phyloP scores from a whole-genome alignment of 2,797 vertebrate genomes.

The Prionace glauca region DNA sequence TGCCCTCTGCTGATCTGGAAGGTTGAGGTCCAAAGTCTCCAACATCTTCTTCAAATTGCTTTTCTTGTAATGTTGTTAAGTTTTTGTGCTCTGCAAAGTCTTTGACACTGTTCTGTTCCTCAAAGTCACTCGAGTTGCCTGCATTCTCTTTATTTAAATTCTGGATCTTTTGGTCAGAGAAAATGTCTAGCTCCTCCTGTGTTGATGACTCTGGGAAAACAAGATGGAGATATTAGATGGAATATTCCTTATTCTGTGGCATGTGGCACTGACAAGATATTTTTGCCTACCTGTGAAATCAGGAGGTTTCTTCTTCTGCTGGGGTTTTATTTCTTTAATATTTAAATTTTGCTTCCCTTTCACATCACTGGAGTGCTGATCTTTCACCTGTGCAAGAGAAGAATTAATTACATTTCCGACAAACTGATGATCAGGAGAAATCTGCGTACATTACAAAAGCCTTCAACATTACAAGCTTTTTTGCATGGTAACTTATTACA shows the following conservation, averaged over 20 bases:
- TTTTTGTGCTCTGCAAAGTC: conserved; percentile 29
- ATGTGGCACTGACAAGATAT: not conserved
- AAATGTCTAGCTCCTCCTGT: conserved; percentile 59
- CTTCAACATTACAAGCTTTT: not conserved
- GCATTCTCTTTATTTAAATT: conserved; percentile 75
- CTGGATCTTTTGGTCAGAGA: conserved; percentile 61
- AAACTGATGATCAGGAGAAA: not conserved
- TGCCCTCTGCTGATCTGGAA: not conserved
- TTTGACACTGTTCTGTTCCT: conserved; percentile 39
- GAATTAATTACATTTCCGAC: not conserved
- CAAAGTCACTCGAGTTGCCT: conserved; percentile 42
- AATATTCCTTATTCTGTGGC: not conserved
- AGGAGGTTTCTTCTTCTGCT: conserved; percentile 65
- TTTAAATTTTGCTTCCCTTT: conserved; percentile 61
- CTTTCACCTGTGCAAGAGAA: conserved; percentile 55
- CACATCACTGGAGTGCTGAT: conserved; percentile 60
- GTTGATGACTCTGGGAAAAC: conserved; percentile 55
- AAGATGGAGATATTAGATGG: conserved; percentile 40
- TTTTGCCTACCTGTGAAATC: conserved; percentile 64
- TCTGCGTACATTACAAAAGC: not conserved
- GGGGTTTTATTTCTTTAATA: conserved; percentile 55
- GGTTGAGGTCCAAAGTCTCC: not conserved
- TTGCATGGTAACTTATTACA: not conserved
- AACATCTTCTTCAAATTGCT: not conserved
- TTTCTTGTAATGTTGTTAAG: conserved; percentile 46